Conservation (phyloP, 2,113 vertebrate genomes). For the Dunckerocampus dactyliophorus region DNA sequence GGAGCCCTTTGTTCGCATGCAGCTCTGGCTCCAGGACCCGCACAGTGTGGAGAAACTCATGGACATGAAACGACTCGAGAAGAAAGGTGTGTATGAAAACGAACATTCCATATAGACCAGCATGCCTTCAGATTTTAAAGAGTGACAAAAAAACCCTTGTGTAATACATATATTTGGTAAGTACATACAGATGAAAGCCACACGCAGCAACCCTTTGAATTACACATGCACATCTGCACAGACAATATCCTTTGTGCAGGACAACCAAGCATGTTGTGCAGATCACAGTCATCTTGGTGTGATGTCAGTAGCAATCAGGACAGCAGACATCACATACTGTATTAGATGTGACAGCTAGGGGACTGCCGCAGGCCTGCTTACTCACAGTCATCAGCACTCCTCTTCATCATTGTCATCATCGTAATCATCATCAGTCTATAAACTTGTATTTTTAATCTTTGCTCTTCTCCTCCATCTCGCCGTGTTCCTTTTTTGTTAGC, state of each 20-base stretch:
- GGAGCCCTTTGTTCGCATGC: slow-evolving; percentile 72
- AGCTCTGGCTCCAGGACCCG: slow-evolving; percentile 92
- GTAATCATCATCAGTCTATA: slow-evolving; percentile 65
- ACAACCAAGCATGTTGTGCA: slow-evolving; percentile 69
- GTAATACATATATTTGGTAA: slow-evolving; percentile 26
- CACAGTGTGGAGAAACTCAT: slow-evolving; percentile 95
- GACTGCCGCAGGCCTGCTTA: slow-evolving; percentile 68
- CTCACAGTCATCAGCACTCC: slow-evolving; percentile 70
- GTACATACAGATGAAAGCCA: slow-evolving; percentile 17
- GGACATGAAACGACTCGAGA: slow-evolving; percentile 95
- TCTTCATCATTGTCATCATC: slow-evolving; percentile 69
- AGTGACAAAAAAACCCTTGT: not conserved
- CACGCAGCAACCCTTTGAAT: slow-evolving; percentile 34
- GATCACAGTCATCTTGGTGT: slow-evolving; percentile 68
- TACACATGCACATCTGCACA: slow-evolving; percentile 50
- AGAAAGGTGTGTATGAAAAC: slow-evolving; percentile 81
- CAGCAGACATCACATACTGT: slow-evolving; percentile 60
- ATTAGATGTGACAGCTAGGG: slow-evolving; percentile 69
- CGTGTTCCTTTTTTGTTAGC: slow-evolving; percentile 16
- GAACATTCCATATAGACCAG: not conserved
- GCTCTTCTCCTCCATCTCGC: slow-evolving; percentile 28
- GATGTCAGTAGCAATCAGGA: slow-evolving; percentile 69
- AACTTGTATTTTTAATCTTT: slow-evolving; percentile 53
- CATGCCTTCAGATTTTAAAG: slow-evolving; percentile 7
- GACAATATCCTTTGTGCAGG: slow-evolving; percentile 62